Base-by-base conservation (phyloP, 2,113 vertebrate species). In the Myxocyprinus asiaticus region DNA sequence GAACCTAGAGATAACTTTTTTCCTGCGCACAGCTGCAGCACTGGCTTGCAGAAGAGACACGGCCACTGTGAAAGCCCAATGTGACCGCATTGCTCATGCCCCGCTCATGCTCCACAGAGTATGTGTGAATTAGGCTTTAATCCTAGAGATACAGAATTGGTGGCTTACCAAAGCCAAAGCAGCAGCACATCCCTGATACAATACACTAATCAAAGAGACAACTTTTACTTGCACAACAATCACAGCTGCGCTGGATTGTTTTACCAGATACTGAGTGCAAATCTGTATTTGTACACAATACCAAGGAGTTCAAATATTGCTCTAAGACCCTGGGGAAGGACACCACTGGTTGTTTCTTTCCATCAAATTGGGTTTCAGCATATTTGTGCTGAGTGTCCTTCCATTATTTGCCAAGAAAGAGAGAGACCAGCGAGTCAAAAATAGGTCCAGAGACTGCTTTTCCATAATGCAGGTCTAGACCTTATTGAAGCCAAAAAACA, bases 381-480 rank as follows among this genome's bases (percentile, higher is more conserved):
- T 47, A 72, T 72, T 47, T 59, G 70, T 45, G 70, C 14, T 47
- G 55, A 72, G 70, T 61, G 70, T 59, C 55, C 55, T 56, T 72
- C 43, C 43, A 47, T 72, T 59, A 59, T 61, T 61, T 47, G 59
- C 55, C 42, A 72, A 47, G 55, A 47, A 72, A 42, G 50, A 48
- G 47, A 48, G 22, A 33, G 22, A 33, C 22, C 22, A 33, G 22
- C 3, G 22, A 33, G 22, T 33, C 69, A 58, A 45, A 71, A 58
- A 59, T 22, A 11, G 42, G 9, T 59, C 43, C 43, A 1, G n/a
- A 8, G 14, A 59, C 55, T 72, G 70, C 70, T 61, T 61, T 7
- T 17, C 6, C 9, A 6, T 22, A 47, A 5, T 2, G 42, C 33
- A 56, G 53, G 51, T 6, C 53, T 45, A 42, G 44, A 45, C 33